These are phyloP conservation scores for Macaca nemestrina DNA, from an alignment of 2,113 vertebrate species.

Conservation along the genomic window DNA sequence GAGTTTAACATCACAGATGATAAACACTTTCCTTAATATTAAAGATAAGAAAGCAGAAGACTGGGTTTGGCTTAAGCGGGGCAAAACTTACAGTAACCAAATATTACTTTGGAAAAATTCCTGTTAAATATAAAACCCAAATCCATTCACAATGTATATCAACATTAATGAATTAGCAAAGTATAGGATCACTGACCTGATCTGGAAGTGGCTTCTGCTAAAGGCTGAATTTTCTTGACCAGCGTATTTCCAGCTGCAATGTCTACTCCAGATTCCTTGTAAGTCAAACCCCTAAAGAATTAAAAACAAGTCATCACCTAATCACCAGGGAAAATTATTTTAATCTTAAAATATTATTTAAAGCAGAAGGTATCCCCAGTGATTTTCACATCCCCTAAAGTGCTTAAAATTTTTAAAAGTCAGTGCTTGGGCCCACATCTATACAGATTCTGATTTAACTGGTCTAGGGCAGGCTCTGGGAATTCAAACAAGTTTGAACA, in stretches of 20 bases:
- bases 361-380: neutral
- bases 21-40: neutral
- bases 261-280: conserved; percentile 97
- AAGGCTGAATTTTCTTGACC: conserved; percentile 94
- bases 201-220: conserved; percentile 94
- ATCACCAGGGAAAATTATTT: neutral
- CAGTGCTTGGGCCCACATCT: neutral
- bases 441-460: neutral
- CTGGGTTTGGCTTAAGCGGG: neutral
- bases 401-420: neutral
- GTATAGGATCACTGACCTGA: conserved; percentile 85
- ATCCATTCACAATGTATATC: neutral
- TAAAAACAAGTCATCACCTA: neutral
- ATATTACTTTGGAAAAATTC: neutral
- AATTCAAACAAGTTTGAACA: neutral
- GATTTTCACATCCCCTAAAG: neutral
- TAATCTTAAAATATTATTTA: neutral
- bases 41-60: neutral
- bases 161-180: neutral
- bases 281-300: conserved; percentile 91
- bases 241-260: conserved; percentile 93
- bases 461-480: neutral
- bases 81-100: neutral
- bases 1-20: neutral
- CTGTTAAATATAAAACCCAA: neutral